A percentile compares a stretch with the other conserved stretches of the same genome.
Evolutionary conservation across 1,140 invertebrate species (phyloP).

Genomic region (Drosophila kohkoa): DNA sequence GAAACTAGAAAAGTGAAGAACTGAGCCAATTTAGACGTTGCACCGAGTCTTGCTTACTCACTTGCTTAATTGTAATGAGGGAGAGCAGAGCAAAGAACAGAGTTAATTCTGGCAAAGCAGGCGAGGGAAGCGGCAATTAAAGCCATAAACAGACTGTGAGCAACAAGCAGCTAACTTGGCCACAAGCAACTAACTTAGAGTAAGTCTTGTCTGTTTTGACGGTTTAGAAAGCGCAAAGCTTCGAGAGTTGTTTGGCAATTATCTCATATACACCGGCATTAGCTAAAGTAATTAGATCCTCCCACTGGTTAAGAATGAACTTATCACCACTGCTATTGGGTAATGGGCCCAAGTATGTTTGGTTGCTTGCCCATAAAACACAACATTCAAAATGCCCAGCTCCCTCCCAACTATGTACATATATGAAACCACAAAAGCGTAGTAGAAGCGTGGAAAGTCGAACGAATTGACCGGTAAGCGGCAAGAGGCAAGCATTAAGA

Average conservation of each 20-base stretch:
- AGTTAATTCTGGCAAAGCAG: conserved; percentile 44
- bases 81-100: conserved; percentile 18
- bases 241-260: conserved; percentile 42
- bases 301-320: conserved; percentile 35
- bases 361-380: not conserved
- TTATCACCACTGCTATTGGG: conserved; percentile 1
- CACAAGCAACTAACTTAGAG: conserved; percentile 13
- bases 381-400: conserved; percentile 1
- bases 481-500: not conserved
- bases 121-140: conserved; percentile 43
- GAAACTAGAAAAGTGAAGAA: conserved; percentile 14
- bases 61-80: conserved; percentile 6
- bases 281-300: conserved; percentile 31
- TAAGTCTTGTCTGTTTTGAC: conserved; percentile 10
- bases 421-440: conserved; percentile 36
- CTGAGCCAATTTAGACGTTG: conserved; percentile 24
- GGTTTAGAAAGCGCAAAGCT: conserved; percentile 59
- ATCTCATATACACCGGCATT: conserved; percentile 49
- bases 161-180: conserved; percentile 29
- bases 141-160: conserved; percentile 55
- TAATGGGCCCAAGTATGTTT: not conserved
- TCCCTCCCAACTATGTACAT: conserved; percentile 13
- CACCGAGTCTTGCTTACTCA: not conserved
- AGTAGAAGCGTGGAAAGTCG: conserved; percentile 45
- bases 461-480: conserved; percentile 31